A percentile compares a stretch with the other conserved stretches of the same genome.
These are phyloP conservation scores for Pitta sordida DNA, from an alignment of 2,113 vertebrate species.

Conservation along the genomic window DNA sequence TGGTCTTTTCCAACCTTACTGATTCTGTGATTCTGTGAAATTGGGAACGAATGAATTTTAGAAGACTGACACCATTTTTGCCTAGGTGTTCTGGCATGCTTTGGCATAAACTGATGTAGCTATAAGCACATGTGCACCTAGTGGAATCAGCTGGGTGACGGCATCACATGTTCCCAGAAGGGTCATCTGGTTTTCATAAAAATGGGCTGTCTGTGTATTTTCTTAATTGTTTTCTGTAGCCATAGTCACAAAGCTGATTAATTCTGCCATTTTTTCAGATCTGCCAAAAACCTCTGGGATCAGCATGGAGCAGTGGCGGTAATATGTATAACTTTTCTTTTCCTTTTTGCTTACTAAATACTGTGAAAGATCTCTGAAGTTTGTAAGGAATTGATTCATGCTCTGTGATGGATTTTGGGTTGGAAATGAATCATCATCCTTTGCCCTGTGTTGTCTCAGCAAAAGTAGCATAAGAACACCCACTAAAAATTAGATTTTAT, in stretches of 20 bases:
- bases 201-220: not conserved
- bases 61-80: not conserved
- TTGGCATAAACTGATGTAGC: not conserved
- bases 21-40: too few species aligned
- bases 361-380: not conserved
- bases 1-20: too few species aligned
- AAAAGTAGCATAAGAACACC: not conserved
- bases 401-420: not conserved
- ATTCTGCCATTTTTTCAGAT: constrained; percentile 23
- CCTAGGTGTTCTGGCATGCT: not conserved
- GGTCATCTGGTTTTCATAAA: not conserved
- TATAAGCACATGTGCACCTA: fast-evolving
- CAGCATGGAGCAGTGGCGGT: constrained; percentile 9
- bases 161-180: not conserved
- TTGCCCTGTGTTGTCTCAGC: not conserved
- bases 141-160: not conserved
- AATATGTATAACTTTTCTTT: not conserved
- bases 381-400: not conserved
- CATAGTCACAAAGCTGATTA: not conserved
- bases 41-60: not conserved
- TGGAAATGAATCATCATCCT: not conserved
- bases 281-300: constrained; percentile 54
- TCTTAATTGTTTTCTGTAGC: not conserved
- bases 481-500: not conserved
- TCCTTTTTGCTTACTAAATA: not conserved